Percentiles rank a stretch among this genome's conserved stretches.
These are phyloP conservation scores for Microcebus ravelobensis DNA, from an alignment of 2,113 vertebrate species.

Conservation along the genomic window DNA sequence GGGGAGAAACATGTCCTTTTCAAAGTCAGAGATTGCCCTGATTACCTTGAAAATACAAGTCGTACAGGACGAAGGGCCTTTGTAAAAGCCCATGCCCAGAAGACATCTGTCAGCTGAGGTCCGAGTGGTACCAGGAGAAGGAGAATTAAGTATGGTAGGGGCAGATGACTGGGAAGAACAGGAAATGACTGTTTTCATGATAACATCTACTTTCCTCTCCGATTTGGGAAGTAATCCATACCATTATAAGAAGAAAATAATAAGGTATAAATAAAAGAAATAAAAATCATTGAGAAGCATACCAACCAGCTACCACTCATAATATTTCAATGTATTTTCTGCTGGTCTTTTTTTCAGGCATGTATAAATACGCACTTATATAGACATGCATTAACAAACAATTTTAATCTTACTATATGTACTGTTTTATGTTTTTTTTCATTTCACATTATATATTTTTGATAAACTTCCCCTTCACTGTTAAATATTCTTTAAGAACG, in stretches of 20 bases:
- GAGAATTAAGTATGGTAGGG: background rate
- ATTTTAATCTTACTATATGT: background rate
- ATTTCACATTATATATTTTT: background rate
- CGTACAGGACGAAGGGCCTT: background rate
- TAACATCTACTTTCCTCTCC: background rate
- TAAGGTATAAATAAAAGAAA: background rate
- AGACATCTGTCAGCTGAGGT: background rate
- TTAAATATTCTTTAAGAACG: background rate
- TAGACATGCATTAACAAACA: background rate
- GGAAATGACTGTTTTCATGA: background rate
- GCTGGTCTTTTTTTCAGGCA: background rate
- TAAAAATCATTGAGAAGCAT: background rate
- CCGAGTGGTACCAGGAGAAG: background rate
- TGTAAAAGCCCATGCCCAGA: background rate
- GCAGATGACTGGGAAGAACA: background rate
- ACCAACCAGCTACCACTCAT: background rate
- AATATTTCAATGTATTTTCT: conserved; percentile 4
- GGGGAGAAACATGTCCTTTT: background rate
- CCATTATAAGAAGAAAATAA: background rate
- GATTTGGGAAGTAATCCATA: background rate
- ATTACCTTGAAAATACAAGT: background rate
- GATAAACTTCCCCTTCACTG: background rate
- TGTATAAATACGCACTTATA: background rate
- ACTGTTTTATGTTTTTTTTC: background rate
- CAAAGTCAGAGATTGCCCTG: background rate